Percentiles rank a stretch among this genome's conserved stretches.
Conservation (phyloP, 2,888 invertebrate genomes). For the Mythimna impura region DNA sequence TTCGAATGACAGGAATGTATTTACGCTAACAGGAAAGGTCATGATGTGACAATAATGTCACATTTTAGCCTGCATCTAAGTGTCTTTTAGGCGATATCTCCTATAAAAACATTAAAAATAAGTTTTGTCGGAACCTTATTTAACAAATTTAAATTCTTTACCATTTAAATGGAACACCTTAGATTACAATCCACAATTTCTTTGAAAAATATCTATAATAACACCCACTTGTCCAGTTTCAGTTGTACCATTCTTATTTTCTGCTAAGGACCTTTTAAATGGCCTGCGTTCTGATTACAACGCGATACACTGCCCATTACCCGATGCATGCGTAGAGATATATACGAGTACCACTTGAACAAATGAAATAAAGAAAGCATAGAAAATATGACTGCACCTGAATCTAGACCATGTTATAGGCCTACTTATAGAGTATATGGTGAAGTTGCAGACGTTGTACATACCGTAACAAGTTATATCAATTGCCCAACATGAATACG, state of each 20-base stretch:
- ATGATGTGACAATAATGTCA: conserved; percentile 63
- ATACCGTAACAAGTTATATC: conserved; percentile 81
- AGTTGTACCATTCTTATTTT: conserved; percentile 49
- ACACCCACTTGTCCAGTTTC: conserved; percentile 29
- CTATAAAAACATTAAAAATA: conserved; percentile 6
- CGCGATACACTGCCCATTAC: conserved; percentile 53
- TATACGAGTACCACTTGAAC: conserved; percentile 39
- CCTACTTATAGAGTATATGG: conserved; percentile 11
- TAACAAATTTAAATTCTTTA: conserved; percentile 42
- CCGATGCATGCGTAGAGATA: conserved; percentile 54
- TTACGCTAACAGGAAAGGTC: conserved; percentile 72
- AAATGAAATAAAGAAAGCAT: conserved; percentile 45
- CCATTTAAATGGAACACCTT: conserved; percentile 27
- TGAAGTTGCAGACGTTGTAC: conserved; percentile 28
- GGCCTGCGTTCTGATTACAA: conserved; percentile 58
- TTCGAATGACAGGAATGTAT: conserved; percentile 75
- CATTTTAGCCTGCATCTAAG: neutral
- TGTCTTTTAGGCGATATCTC: neutral
- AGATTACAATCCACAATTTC: conserved; percentile 48
- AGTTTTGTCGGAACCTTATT: neutral
- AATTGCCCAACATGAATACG: conserved; percentile 86
- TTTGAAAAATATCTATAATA: conserved; percentile 47
- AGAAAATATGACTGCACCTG: conserved; percentile 46
- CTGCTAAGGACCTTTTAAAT: conserved; percentile 60
- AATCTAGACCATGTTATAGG: conserved; percentile 25